Base-by-base conservation (phyloP, 2,888 invertebrate species). In the Tenthredo amoena region DNA sequence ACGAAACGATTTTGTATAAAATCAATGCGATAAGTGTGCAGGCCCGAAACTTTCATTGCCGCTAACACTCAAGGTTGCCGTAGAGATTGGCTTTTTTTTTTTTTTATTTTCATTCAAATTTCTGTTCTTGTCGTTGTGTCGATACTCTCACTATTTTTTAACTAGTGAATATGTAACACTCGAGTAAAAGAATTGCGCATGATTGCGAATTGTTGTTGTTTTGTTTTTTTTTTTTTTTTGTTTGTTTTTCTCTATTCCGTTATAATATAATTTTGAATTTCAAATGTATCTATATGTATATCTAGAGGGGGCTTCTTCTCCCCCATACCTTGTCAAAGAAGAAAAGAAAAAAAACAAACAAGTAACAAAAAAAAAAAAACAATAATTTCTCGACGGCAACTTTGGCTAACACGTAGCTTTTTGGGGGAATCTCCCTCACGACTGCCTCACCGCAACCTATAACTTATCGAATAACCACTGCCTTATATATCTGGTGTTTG, bases 401-500 rank as follows among this genome's bases (percentile, higher is more conserved):
- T 91, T 93, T 92, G 92, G 93, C 93, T 93, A 93, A 93, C 93
- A 93, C 93, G 93, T 93, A 93, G 93, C 93, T 93, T 92, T 79
- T 92, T 91, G 92, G 91, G 93, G 93, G 92, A 91, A 91, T 92
- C 91, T 92, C 93, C 93, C 93, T 93, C 93, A 93, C 92, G 89
- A 93, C 93, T 93, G 93, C 93, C 93, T 93, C 93, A 93, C 93
- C 93, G 93, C 93, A 93, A 93, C 93, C 55, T 93, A 93, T 93
- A 93, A 93, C 93, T 92, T 83, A 58, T 92, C 92, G 92, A 93
- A 93, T 93, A 93, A 93, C 93, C 93, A 93, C 93, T 93, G 93
- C 93, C 93, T 93, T 92, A 71, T 68, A 81, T 58, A 93, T 91
- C 92, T 93, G 93, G 93, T 93, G 93, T 93, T 92, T 93, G 93